Base-by-base conservation (phyloP, 2,113 vertebrate genomes). In the Corynorhinus townsendii region DNA sequence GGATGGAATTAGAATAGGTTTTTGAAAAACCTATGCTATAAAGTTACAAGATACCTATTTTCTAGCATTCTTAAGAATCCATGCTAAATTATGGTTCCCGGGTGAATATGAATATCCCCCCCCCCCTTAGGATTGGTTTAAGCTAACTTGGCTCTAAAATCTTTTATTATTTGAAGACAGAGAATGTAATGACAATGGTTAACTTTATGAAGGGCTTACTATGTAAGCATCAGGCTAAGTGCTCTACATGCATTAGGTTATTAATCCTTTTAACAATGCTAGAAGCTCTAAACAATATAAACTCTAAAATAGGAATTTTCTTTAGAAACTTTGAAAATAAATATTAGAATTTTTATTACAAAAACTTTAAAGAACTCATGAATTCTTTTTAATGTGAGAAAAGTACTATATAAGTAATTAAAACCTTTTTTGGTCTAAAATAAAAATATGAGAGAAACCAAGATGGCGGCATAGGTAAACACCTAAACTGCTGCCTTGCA, bases 291-390 rank as follows among this genome's bases (percentile, higher is more conserved):
- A 56, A 90, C 33, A 56, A 89, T 35, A 81, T 35, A 9, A 82
- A 83, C 59, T 89, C 54, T 73, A 84, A 91, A 93, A 45, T 20
- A 69, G 30, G 45, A 56, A 77, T 76, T 75, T 92, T 62, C 52
- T 93, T 95, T 35, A 89, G 71, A 79, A n/a, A 30, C 40, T 89
- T 66, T 94, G 54, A 92, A 92, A 81, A 76, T 64, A 86, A 91
- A 66, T 47, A 66, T 77, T 89, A 77, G 52, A 59, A 68, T 73
- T 89, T 52, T n/a, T 83, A 2, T 75, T 73, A 40, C 10, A 66
- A 64, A 24, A 73, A 80, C 35, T 89, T 94, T 33, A 88, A 82
- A 93, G 40, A 59, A 75, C 17, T 80, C 66, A 49, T 26, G 10
- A 76, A 52, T 79, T 62, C 33, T 52, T 83, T 91, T 82, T 88